Percentiles rank a stretch among this genome's conserved stretches.
Evolutionary conservation across 2,888 invertebrate species (phyloP).

Genomic region (Callyntrura guangdongensis): DNA sequence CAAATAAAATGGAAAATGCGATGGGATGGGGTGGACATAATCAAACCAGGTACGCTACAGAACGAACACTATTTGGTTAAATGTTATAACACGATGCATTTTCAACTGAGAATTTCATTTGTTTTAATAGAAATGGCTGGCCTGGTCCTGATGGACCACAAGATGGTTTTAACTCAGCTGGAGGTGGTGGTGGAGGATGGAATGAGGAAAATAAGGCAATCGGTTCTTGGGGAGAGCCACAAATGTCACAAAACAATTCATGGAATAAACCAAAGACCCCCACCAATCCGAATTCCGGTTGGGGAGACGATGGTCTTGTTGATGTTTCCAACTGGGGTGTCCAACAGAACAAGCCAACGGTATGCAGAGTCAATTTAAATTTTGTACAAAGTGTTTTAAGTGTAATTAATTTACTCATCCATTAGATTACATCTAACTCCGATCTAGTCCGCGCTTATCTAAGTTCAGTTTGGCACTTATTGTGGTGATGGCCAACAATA

Average conservation of each 20-base stretch:
- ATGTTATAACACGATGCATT: background rate
- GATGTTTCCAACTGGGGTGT: slow-evolving; percentile 90
- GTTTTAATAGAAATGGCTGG: slow-evolving; percentile 85
- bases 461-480: slow-evolving; percentile 74
- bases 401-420: background rate
- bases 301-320: slow-evolving; percentile 88
- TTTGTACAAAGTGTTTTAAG: background rate
- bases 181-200: slow-evolving; percentile 87
- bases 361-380: slow-evolving; percentile 41
- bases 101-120: slow-evolving; percentile 39
- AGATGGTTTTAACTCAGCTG: slow-evolving; percentile 85
- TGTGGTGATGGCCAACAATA: slow-evolving; percentile 73
- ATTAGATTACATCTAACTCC: slow-evolving; percentile 4
- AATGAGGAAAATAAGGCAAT: slow-evolving; percentile 86
- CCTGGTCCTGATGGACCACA: slow-evolving; percentile 86
- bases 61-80: background rate
- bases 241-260: slow-evolving; percentile 79
- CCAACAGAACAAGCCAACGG: slow-evolving; percentile 87
- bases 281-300: slow-evolving; percentile 85
- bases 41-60: slow-evolving; percentile 59
- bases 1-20: slow-evolving; percentile 85
- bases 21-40: slow-evolving; percentile 85
- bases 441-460: slow-evolving; percentile 45
- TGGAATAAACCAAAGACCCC: slow-evolving; percentile 87
- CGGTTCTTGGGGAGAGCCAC: slow-evolving; percentile 85